These are phyloP conservation scores for Formica aserva DNA, from an alignment of 2,888 invertebrate species.

Conservation along the genomic window DNA sequence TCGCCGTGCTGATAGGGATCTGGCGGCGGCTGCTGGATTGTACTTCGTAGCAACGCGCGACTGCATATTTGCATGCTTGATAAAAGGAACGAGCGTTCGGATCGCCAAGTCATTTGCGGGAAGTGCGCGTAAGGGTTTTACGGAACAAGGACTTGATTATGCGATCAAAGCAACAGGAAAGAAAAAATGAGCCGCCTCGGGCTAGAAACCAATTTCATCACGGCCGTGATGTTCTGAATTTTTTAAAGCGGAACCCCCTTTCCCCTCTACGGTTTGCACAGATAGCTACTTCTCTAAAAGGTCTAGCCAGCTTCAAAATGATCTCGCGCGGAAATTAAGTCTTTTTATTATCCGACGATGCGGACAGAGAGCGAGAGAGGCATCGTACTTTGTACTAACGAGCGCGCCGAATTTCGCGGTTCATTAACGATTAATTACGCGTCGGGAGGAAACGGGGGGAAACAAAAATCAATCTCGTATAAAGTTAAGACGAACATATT, in stretches of 20 bases:
- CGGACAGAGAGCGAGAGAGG: background rate
- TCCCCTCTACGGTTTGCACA: slow-evolving; percentile 18
- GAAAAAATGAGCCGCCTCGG: slow-evolving; percentile 46
- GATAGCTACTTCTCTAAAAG: slow-evolving; percentile 23
- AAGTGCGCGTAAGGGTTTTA: slow-evolving; percentile 60
- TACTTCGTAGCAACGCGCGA: slow-evolving; percentile 22
- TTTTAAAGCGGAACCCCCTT: slow-evolving; percentile 62
- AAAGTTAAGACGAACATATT: slow-evolving; percentile 4
- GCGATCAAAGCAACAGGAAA: slow-evolving; percentile 71
- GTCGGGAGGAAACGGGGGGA: background rate
- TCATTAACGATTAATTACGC: slow-evolving; percentile 29
- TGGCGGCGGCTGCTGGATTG: background rate
- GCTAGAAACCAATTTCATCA: slow-evolving; percentile 35
- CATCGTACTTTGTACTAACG: slow-evolving; percentile 1
- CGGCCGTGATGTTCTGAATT: slow-evolving; percentile 65
- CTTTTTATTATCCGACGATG: slow-evolving; percentile 23
- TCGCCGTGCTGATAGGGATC: background rate
- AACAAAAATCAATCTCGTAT: slow-evolving; percentile 18
- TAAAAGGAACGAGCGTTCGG: slow-evolving; percentile 61
- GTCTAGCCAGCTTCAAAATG: slow-evolving; percentile 24
- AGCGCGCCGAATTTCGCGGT: slow-evolving; percentile 16
- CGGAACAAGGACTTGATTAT: slow-evolving; percentile 76
- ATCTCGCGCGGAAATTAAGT: slow-evolving; percentile 66
- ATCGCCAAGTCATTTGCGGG: slow-evolving; percentile 68
- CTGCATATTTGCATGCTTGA: slow-evolving; percentile 70